Conservation (phyloP, 2,113 vertebrate species). For the Ascaphus truei region DNA sequence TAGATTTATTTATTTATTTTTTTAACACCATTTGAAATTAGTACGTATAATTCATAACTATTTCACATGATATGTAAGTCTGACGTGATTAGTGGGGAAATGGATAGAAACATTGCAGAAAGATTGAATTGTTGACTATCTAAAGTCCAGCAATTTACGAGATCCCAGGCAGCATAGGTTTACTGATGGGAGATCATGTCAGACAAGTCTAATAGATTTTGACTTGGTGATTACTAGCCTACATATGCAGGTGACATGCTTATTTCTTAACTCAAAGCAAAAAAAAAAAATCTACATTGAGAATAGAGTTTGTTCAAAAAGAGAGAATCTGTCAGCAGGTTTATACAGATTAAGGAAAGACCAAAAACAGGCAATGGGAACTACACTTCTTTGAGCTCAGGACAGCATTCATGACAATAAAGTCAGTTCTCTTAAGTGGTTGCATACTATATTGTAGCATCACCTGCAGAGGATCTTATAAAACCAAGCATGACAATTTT, state of each 20-base stretch:
- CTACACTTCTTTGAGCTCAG: conserved; percentile 11
- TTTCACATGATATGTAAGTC: no score
- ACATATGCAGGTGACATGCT: conserved; percentile 4
- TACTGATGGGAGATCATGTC: no score
- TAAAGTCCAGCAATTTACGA: no score
- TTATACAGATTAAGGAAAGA: conserved; percentile 29
- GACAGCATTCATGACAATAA: not conserved
- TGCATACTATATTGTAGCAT: not conserved
- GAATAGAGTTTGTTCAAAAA: conserved; percentile 17
- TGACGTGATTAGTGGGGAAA: no score
- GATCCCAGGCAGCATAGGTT: no score
- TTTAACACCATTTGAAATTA: no score
- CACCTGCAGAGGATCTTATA: not conserved
- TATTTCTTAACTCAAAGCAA: conserved; percentile 26
- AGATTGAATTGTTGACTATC: no score
- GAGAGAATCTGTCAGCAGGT: conserved; percentile 18
- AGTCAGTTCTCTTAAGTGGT: not conserved
- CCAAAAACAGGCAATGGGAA: conserved; percentile 30
- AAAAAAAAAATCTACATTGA: conserved; percentile 25
- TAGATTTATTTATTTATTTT: no score
- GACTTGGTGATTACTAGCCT: no score
- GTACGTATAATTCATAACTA: no score
- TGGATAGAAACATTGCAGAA: no score
- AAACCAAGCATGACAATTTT: not conserved
- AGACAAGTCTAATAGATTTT: no score